Conservation (phyloP, 1,140 invertebrate genomes). For the Lucilia cuprina region DNA sequence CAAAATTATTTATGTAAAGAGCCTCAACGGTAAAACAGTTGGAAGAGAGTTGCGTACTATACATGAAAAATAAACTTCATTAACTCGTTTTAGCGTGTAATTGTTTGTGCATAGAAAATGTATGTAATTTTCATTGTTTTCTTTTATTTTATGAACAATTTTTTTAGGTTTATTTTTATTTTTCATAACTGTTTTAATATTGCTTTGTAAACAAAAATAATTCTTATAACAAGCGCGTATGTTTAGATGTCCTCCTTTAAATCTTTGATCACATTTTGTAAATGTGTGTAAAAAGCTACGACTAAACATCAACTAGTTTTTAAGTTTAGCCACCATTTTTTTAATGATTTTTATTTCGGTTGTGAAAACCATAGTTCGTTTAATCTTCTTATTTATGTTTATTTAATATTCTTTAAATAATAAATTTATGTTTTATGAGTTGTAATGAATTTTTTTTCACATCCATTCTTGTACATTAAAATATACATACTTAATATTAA, state of each 20-base stretch:
- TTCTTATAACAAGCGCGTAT: background rate
- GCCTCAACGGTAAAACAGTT: too few species aligned
- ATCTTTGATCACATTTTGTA: slow-evolving; percentile 7
- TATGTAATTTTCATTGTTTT: background rate
- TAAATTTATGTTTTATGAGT: background rate
- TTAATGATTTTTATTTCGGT: background rate
- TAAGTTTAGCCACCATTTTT: background rate
- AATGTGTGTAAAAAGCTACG: background rate
- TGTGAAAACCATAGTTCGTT: background rate
- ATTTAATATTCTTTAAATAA: background rate
- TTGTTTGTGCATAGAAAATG: background rate
- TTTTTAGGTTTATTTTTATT: background rate
- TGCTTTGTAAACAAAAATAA: background rate
- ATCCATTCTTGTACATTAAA: background rate
- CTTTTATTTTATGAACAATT: background rate
- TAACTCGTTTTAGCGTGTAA: background rate
- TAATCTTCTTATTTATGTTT: background rate
- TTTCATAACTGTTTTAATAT: background rate
- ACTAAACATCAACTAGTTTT: background rate
- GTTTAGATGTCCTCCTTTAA: background rate
- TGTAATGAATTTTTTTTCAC: background rate
- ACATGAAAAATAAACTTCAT: background rate
- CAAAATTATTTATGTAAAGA: too few species aligned
- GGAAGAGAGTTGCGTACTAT: background rate
- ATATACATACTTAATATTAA: background rate